These are phyloP conservation scores for Latrodectus geometricus DNA, from an alignment of 1,140 invertebrate genomes.

Conservation along the genomic window DNA sequence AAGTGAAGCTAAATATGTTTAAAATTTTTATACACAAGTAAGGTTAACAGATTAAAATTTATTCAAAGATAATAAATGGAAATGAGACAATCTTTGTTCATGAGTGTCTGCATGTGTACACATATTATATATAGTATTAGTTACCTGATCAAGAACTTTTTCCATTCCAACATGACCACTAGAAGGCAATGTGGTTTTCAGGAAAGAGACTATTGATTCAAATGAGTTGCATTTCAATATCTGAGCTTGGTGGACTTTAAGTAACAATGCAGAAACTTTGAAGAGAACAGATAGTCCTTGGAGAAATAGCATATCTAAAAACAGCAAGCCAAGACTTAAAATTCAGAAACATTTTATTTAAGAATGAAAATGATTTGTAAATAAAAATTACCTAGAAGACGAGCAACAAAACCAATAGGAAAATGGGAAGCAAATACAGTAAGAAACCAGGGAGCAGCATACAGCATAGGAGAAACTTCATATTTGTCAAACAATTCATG, in stretches of 20 bases:
- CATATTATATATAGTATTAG: neutral
- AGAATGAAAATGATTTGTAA: neutral
- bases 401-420: slow-evolving; percentile 90
- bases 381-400: slow-evolving; percentile 83
- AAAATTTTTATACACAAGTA: no score
- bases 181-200: slow-evolving; percentile 77
- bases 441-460: slow-evolving; percentile 95
- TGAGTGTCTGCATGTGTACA: no score
- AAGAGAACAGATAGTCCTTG: slow-evolving; percentile 91
- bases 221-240: slow-evolving; percentile 87
- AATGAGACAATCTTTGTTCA: no score
- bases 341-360: neutral
- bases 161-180: slow-evolving; percentile 73
- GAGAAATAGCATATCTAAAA: slow-evolving; percentile 87
- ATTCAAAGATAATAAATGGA: no score
- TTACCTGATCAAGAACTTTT: slow-evolving; percentile 77
- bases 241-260: slow-evolving; percentile 86
- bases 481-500: slow-evolving; percentile 89
- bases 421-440: slow-evolving; percentile 97
- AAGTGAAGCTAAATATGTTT: no score
- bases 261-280: slow-evolving; percentile 84
- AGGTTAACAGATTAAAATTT: no score
- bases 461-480: slow-evolving; percentile 92
- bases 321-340: slow-evolving; percentile 50
- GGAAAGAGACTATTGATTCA: slow-evolving; percentile 92